These are phyloP conservation scores for Gryllus bimaculatus DNA, from an alignment of 1,140 invertebrate genomes.

Conservation along the genomic window DNA sequence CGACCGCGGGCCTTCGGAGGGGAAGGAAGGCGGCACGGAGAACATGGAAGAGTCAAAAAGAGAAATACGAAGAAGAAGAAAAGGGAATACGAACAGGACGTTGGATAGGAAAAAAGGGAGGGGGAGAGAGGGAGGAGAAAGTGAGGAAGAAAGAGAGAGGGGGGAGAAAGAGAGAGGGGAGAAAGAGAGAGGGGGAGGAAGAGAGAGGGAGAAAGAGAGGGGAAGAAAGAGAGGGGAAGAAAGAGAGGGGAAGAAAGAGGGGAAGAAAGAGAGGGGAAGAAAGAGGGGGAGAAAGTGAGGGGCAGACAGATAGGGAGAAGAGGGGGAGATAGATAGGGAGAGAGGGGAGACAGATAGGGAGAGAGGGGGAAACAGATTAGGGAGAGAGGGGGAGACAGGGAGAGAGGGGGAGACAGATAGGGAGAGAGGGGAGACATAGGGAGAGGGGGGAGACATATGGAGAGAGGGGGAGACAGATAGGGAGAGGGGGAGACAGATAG, in stretches of 20 bases:
- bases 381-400: not conserved
- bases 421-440: not conserved
- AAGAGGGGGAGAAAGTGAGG: not conserved
- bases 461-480: not conserved
- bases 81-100: not conserved
- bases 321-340: not conserved
- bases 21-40: too few species aligned
- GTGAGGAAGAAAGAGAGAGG: too few species aligned
- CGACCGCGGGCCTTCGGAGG: too few species aligned
- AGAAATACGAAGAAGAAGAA: too few species aligned
- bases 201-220: not conserved
- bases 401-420: not conserved
- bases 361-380: not conserved
- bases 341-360: too few species aligned
- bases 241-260: not conserved
- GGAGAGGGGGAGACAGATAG: not conserved
- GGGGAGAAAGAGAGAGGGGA: too few species aligned
- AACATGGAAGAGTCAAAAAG: too few species aligned
- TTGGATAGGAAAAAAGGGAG: not conserved
- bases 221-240: too few species aligned
- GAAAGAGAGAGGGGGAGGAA: too few species aligned
- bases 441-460: not conserved
- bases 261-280: not conserved
- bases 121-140: not conserved
- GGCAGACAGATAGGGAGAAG: not conserved